Conservation (phyloP, 1,140 invertebrate species). For the Hirudo medicinalis region DNA sequence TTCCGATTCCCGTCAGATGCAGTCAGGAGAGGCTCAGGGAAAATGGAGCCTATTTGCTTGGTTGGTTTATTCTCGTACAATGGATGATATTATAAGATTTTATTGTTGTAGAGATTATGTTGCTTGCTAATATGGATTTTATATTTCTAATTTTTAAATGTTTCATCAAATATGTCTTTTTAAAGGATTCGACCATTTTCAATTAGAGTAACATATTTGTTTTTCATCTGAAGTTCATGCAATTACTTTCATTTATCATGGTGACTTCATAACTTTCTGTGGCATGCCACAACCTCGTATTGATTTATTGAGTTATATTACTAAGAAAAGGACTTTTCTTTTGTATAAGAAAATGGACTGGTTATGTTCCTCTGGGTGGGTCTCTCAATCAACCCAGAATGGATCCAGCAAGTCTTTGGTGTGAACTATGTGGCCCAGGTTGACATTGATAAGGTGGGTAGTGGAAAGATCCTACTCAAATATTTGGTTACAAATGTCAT, state of each 20-base stretch:
- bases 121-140: no score
- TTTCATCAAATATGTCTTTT: background rate
- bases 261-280: no score
- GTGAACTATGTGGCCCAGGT: slow-evolving; percentile 64
- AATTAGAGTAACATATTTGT: no score
- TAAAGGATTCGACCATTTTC: no score
- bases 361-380: slow-evolving; percentile 93
- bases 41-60: slow-evolving; percentile 65
- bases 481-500: background rate
- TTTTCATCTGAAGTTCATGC: no score
- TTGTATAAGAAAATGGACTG: slow-evolving; percentile 77
- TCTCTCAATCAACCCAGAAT: slow-evolving; percentile 55
- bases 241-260: no score
- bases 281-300: no score
- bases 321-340: no score
- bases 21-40: slow-evolving; percentile 73
- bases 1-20: slow-evolving; percentile 61
- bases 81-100: background rate
- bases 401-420: slow-evolving; percentile 69
- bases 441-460: slow-evolving; percentile 59
- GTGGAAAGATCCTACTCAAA: no score
- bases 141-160: background rate
- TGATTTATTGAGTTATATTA: no score
- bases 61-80: slow-evolving; percentile 23
- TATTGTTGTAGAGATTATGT: no score